These are phyloP conservation scores for Meriones psammophilus DNA, from an alignment of 2,797 vertebrate species.

Conservation along the genomic window DNA sequence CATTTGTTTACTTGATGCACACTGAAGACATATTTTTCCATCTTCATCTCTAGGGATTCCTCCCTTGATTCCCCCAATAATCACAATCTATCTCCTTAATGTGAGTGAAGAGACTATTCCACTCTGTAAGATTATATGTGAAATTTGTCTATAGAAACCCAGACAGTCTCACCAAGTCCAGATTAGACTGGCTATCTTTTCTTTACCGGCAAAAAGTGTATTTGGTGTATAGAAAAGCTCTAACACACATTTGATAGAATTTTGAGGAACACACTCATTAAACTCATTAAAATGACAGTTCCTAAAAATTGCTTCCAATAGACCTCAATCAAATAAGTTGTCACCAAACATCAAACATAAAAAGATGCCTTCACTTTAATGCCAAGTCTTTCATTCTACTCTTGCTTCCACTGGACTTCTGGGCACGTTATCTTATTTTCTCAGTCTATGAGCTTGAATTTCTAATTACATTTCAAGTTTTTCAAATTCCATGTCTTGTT, in stretches of 20 bases:
- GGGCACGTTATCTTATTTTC: not conserved
- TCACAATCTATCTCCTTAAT: not conserved
- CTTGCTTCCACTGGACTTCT: not conserved
- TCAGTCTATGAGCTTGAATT: not conserved
- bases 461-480: not conserved
- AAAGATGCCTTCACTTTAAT: not conserved
- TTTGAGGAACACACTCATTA: not conserved
- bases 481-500: constrained; percentile 51
- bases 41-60: not conserved
- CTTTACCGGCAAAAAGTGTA: not conserved
- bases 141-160: constrained; percentile 17
- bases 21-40: not conserved
- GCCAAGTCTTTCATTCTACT: not conserved
- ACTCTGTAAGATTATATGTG: not conserved
- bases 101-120: not conserved
- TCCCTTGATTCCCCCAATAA: not conserved
- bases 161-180: not conserved
- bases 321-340: not conserved
- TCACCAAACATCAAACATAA: not conserved
- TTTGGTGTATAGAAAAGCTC: not conserved
- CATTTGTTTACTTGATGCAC: not conserved
- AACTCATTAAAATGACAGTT: not conserved
- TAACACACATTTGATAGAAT: not conserved
- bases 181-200: not conserved
- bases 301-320: not conserved